Percentiles rank a stretch among this genome's conserved stretches.
Conservation (phyloP, 1,140 invertebrate genomes). For the Neocloeon triangulifer region DNA sequence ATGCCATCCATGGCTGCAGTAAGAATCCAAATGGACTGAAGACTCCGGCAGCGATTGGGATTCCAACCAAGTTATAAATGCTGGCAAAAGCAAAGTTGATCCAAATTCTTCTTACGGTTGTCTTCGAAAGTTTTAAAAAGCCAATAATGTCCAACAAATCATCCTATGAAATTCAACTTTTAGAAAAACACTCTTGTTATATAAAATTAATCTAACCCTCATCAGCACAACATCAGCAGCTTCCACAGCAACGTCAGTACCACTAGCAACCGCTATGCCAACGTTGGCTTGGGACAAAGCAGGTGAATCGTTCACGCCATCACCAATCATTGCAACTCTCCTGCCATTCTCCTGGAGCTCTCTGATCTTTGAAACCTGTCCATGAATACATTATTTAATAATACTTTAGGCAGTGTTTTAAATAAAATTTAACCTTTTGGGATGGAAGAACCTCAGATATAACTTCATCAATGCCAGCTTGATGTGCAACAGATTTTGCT, state of each 20-base stretch:
- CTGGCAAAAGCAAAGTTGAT: slow-evolving; percentile 95
- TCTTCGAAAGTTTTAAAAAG: slow-evolving; percentile 82
- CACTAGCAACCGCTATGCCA: slow-evolving; percentile 95
- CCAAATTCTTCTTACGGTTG: slow-evolving; percentile 76
- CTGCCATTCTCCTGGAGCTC: slow-evolving; percentile 36
- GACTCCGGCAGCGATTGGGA: slow-evolving; percentile 88
- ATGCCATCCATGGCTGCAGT: slow-evolving; percentile 94
- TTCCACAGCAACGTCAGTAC: slow-evolving; percentile 98
- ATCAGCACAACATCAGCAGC: slow-evolving; percentile 96
- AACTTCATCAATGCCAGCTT: slow-evolving; percentile 81
- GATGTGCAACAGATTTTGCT: slow-evolving; percentile 78
- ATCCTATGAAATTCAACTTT: too few species aligned
- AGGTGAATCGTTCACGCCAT: slow-evolving; percentile 97
- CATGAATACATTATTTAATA: too few species aligned
- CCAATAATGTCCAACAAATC: slow-evolving; percentile 90
- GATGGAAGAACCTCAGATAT: slow-evolving; percentile 96
- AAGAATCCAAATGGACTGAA: slow-evolving; percentile 70
- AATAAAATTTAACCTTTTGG: too few species aligned
- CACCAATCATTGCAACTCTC: slow-evolving; percentile 81
- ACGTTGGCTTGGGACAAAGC: slow-evolving; percentile 94
- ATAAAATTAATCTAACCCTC: slow-evolving; percentile 43
- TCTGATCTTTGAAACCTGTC: slow-evolving; percentile 69
- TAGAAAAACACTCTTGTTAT: too few species aligned
- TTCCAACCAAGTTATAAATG: slow-evolving; percentile 91
- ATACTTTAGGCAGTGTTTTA: too few species aligned